phyloP scores from a whole-genome alignment of 2,797 vertebrate genomes.

The Vultur gryphus region DNA sequence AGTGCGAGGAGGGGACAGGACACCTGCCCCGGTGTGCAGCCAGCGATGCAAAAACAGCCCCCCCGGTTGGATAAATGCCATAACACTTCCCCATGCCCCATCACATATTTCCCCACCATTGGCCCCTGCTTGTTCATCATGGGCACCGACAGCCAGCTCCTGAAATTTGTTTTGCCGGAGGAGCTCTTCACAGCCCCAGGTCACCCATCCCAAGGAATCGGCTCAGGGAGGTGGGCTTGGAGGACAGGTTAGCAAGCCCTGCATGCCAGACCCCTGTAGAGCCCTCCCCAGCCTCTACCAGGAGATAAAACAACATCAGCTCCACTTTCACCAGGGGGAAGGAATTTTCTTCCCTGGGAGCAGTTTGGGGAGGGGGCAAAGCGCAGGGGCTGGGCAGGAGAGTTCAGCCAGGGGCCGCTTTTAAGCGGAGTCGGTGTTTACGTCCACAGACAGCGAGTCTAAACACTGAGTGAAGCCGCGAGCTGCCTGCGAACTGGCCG shows the following conservation, averaged over 20 bases:
- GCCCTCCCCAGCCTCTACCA: not conserved
- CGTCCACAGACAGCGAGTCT: constrained; percentile 57
- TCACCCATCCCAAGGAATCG: not conserved
- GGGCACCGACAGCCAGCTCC: not conserved
- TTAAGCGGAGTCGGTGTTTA: constrained; percentile 31
- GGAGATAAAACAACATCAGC: not conserved
- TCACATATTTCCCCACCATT: not conserved
- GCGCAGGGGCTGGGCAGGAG: not conserved
- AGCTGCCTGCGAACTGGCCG: not conserved
- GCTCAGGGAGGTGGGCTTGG: not conserved
- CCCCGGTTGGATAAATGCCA: fast-evolving
- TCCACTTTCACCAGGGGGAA: not conserved
- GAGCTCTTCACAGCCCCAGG: not conserved
- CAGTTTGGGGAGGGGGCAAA: constrained; percentile 8
- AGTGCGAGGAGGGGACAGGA: not conserved
- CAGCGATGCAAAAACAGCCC: not conserved
- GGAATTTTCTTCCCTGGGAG: not conserved
- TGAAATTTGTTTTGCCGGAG: not conserved
- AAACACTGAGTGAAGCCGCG: not conserved
- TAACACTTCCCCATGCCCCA: fast-evolving
- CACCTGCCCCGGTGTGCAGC: not conserved
- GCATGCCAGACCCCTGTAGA: not conserved
- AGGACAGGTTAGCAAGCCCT: not conserved
- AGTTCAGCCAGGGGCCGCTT: constrained; percentile 58
- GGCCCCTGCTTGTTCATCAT: not conserved